Percentiles rank a stretch among this genome's conserved stretches.
Conservation (phyloP, 1,140 invertebrate species). For the Pectinophora gossypiella region DNA sequence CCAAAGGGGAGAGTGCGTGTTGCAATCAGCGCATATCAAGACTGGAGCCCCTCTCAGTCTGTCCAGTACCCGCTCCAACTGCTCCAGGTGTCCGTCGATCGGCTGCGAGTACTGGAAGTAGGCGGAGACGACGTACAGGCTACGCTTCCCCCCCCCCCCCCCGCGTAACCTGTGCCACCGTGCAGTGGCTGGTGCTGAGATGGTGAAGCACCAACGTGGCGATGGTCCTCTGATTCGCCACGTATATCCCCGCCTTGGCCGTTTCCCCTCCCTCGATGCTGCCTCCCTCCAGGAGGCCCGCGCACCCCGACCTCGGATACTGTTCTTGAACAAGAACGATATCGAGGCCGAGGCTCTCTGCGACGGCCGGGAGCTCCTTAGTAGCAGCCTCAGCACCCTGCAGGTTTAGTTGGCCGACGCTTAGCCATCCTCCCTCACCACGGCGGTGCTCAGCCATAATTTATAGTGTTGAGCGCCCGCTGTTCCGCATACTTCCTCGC, state of each 20-base stretch:
- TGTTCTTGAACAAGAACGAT: background rate
- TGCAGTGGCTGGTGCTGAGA: conserved; percentile 2
- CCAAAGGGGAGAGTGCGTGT: conserved; percentile 32
- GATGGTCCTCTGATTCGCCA: background rate
- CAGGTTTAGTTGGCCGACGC: background rate
- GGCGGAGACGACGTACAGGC: conserved; percentile 8
- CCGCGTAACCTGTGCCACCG: background rate
- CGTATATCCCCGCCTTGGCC: conserved; percentile 3
- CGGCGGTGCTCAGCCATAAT: background rate
- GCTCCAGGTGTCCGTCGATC: conserved; percentile 8
- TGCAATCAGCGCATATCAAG: conserved; percentile 17
- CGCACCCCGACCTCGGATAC: no score
- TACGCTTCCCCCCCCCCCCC: background rate
- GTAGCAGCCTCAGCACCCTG: background rate
- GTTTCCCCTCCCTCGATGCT: background rate
- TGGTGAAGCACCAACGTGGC: conserved; percentile 10
- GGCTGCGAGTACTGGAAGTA: conserved; percentile 20
- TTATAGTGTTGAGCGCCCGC: background rate
- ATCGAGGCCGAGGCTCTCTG: background rate
- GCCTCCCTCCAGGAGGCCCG: background rate
- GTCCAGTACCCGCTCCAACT: conserved; percentile 8
- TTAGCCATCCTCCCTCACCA: background rate
- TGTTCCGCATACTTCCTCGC: no score
- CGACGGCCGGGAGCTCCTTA: background rate
- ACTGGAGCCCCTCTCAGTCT: background rate